Evolutionary conservation across 2,113 vertebrate species (phyloP).

Genomic region (Nibea coibor): DNA sequence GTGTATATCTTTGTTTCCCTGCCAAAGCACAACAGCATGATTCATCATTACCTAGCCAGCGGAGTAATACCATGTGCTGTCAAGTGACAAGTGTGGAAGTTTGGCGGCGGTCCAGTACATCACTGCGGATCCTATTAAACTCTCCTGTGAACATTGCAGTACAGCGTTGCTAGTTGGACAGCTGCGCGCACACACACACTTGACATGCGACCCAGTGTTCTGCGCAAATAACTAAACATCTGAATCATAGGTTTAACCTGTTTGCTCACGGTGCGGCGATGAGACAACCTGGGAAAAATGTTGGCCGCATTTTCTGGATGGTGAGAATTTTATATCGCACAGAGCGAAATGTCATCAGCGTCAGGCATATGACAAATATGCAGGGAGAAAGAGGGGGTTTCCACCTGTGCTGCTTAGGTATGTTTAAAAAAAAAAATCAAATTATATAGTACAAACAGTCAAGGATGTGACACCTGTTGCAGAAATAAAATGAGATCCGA

Average conservation of each 20-base stretch:
- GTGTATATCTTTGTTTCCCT: constrained; percentile 61
- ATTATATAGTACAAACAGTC: background rate
- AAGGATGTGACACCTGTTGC: background rate
- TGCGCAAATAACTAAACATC: constrained; percentile 52
- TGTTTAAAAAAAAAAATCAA: background rate
- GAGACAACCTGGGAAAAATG: constrained; percentile 20
- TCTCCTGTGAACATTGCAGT: constrained; percentile 49
- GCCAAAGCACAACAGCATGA: constrained; percentile 64
- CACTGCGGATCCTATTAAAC: constrained; percentile 72
- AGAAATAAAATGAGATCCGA: background rate
- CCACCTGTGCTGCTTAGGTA: background rate
- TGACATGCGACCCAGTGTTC: constrained; percentile 51
- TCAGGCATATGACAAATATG: background rate
- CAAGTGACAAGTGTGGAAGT: constrained; percentile 66
- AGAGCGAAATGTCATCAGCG: constrained; percentile 11
- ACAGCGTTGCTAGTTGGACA: constrained; percentile 18
- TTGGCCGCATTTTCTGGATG: background rate
- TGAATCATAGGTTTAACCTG: constrained; percentile 54
- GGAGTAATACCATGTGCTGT: constrained; percentile 59
- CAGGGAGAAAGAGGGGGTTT: background rate
- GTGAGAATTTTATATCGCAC: constrained; percentile 3
- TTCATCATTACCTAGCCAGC: constrained; percentile 64
- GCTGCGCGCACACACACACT: constrained; percentile 53
- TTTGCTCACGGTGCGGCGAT: constrained; percentile 5
- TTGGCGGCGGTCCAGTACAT: constrained; percentile 71